Conservation (phyloP, 2,797 vertebrate species). For the Hyperoplus lanceolatus region DNA sequence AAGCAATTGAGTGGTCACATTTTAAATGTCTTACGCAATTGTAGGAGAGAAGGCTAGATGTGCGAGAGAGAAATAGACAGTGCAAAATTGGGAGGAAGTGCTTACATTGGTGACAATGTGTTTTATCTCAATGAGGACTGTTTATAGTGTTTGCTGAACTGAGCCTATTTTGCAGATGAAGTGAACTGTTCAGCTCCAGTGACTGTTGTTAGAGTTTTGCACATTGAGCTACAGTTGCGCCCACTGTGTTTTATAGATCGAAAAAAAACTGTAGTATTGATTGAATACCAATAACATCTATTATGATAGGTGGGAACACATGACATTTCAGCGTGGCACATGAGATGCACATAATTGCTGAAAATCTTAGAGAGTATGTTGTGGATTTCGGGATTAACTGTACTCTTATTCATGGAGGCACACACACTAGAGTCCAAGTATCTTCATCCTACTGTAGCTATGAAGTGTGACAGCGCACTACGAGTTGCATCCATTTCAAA, state of each 20-base stretch:
- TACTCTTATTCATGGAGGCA: constrained; percentile 32
- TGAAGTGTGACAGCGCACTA: constrained; percentile 21
- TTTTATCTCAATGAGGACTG: too few species aligned
- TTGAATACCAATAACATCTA: constrained; percentile 16
- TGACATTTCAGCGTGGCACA: constrained; percentile 19
- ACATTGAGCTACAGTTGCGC: too few species aligned
- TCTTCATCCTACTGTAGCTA: constrained; percentile 22
- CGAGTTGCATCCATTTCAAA: constrained; percentile 34
- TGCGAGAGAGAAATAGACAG: neutral
- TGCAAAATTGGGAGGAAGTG: neutral
- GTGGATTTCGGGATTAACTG: constrained; percentile 54
- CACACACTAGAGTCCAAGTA: constrained; percentile 11
- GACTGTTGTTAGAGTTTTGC: too few species aligned
- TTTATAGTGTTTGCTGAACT: too few species aligned
- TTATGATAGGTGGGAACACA: constrained; percentile 6
- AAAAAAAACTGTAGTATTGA: neutral
- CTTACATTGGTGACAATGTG: neutral
- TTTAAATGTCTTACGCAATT: neutral
- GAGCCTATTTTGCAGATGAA: too few species aligned
- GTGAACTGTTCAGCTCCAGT: too few species aligned
- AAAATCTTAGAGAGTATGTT: constrained; percentile 24
- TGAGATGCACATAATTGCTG: constrained; percentile 39
- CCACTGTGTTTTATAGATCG: too few species aligned
- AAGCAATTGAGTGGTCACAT: neutral
- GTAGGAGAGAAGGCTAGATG: neutral